phyloP scores from a whole-genome alignment of 2,888 invertebrate species.

The Empis stercorea region DNA sequence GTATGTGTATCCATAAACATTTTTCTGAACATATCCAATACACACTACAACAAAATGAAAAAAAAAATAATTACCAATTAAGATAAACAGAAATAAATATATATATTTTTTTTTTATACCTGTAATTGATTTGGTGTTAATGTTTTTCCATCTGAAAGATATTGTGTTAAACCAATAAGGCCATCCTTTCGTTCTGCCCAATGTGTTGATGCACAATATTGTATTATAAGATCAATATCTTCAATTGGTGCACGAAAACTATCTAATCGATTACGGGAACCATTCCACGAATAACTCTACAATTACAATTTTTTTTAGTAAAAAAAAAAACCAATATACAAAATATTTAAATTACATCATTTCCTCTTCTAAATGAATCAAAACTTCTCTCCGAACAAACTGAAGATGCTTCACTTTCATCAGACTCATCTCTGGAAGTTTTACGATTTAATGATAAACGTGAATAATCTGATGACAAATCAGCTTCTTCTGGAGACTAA shows the following conservation, averaged over 20 bases:
- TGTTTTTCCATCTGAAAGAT: conserved; percentile 46
- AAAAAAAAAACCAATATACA: conserved; percentile 8
- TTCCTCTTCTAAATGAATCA: conserved; percentile 64
- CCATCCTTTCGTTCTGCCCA: conserved; percentile 96
- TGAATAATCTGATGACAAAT: conserved; percentile 23
- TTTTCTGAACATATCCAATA: conserved; percentile 88
- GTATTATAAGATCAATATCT: conserved; percentile 76
- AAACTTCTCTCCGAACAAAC: conserved; percentile 86
- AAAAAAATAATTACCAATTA: not conserved
- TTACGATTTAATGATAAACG: conserved; percentile 39
- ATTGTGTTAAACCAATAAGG: conserved; percentile 61
- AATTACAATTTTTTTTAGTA: conserved; percentile 14
- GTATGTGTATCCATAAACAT: conserved; percentile 97
- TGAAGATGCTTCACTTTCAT: conserved; percentile 89
- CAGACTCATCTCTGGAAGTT: conserved; percentile 57
- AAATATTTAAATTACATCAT: conserved; percentile 48
- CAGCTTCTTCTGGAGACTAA: conserved; percentile 42
- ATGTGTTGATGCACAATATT: conserved; percentile 74
- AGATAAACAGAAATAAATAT: not conserved
- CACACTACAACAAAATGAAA: conserved; percentile 42
- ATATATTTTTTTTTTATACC: conserved; percentile 4
- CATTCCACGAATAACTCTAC: conserved; percentile 73
- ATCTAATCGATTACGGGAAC: conserved; percentile 63
- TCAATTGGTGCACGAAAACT: conserved; percentile 48
- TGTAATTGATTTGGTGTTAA: conserved; percentile 46